These are phyloP conservation scores for Thalassarche chlororhynchos DNA, from an alignment of 2,113 vertebrate species.

Conservation along the genomic window DNA sequence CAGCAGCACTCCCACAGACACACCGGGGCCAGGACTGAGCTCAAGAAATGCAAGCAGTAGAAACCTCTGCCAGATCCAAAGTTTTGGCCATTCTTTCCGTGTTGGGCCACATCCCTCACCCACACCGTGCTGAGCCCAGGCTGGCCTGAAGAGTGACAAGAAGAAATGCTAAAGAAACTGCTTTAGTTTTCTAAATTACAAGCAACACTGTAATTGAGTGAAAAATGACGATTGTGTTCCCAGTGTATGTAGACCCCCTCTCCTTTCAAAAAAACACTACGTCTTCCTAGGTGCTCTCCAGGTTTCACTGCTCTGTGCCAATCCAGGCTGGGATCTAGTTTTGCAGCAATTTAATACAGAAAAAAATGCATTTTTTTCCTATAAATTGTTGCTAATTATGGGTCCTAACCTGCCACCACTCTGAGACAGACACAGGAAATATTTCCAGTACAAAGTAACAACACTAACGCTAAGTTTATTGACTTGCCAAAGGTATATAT, in stretches of 20 bases:
- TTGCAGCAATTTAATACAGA: neutral
- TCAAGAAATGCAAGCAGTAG: neutral
- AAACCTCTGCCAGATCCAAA: neutral
- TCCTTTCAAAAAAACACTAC: neutral
- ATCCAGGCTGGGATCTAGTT: neutral
- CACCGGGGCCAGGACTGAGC: neutral
- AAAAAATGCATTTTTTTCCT: neutral
- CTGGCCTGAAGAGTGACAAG: neutral
- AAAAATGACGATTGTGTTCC: neutral
- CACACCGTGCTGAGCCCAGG: neutral
- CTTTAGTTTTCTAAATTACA: slow-evolving; percentile 5
- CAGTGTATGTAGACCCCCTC: neutral
- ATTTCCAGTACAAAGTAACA: neutral
- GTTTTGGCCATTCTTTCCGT: neutral
- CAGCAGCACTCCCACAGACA: fast-evolving
- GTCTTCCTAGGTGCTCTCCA: neutral
- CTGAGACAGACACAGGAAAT: neutral
- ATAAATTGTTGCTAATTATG: neutral
- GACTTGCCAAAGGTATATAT: neutral
- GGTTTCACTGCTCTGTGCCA: neutral
- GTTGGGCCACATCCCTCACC: neutral
- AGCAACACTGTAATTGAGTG: neutral
- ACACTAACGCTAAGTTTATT: neutral
- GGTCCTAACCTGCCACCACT: neutral
- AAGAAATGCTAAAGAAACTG: neutral